Evolutionary conservation across 2,113 vertebrate genomes (phyloP).

Genomic region (Campylorhamphus procurvoides): DNA sequence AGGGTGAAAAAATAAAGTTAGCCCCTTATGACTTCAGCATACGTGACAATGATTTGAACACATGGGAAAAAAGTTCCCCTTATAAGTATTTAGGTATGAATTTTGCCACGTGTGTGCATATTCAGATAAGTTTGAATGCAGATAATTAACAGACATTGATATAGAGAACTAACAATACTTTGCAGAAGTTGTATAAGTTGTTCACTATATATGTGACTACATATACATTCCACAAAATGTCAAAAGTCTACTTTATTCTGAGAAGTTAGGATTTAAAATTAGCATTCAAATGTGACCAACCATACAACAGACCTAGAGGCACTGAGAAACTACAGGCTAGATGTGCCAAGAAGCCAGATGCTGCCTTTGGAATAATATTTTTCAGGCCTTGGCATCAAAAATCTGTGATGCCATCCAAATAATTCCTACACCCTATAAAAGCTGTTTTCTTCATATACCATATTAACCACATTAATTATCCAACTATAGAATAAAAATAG

Average conservation of each 20-base stretch:
- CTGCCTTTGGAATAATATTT: conserved; percentile 69
- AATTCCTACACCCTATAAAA: conserved; percentile 38
- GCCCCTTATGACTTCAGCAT: not conserved
- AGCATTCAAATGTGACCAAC: conserved; percentile 42
- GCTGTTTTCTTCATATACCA: conserved; percentile 48
- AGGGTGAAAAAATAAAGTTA: not conserved
- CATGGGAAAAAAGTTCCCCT: not conserved
- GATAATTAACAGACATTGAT: not conserved
- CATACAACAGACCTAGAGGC: conserved; percentile 41
- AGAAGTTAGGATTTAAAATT: conserved; percentile 45
- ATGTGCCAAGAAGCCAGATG: conserved; percentile 77
- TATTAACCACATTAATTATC: not conserved
- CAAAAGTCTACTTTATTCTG: conserved; percentile 41
- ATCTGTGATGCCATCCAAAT: conserved; percentile 56
- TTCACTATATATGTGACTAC: not conserved
- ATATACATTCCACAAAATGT: conserved; percentile 1
- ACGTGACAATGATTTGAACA: not conserved
- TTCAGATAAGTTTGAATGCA: not conserved
- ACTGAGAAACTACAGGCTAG: conserved; percentile 38
- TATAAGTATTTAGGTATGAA: not conserved
- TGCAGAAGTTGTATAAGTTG: not conserved
- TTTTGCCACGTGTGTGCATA: not conserved
- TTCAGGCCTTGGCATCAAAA: conserved; percentile 57
- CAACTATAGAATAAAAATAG: not conserved
- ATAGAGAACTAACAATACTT: not conserved